Evolutionary conservation across 2,888 invertebrate genomes (phyloP), one percentile per base, ranked within the genome.

Genomic region (Caenorhabditis afra): DNA sequence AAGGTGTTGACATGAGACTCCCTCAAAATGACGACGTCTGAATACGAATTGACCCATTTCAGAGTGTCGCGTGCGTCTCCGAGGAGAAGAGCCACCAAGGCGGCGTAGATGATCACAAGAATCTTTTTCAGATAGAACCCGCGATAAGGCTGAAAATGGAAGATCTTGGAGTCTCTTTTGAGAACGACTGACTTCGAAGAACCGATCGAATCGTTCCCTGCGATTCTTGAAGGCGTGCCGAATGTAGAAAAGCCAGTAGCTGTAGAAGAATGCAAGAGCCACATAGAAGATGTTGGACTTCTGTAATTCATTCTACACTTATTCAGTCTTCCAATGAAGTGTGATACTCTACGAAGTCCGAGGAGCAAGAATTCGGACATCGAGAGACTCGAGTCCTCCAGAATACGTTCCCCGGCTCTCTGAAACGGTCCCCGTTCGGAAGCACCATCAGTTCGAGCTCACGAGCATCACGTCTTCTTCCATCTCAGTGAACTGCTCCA

Each of bases 401-500:
- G 5, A 7, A 65, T 44, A 18, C 44, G 44, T 14, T 65, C 53
- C 44, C 44, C 65, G n/a, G 65, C 53, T 52, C 5, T 52, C 65
- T 65, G 53, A 53, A 61, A 53, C n/a, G n/a, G n/a, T n/a, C n/a
- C n/a, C n/a, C n/a, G n/a, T n/a, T n/a, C n/a, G n/a, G n/a, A n/a
- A n/a, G n/a, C n/a, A n/a, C n/a, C n/a, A n/a, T n/a, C n/a, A n/a
- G n/a, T n/a, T n/a, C n/a, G n/a, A n/a, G 3, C 41, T 41, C 10
- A 65, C 65, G 7, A 12, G 10, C 12, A 53, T 4, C 18, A 65
- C 44, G 20, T 29, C 12, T n/a, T 53, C 44, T 35, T 53, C 53
- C 35, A 65, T 16, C 18, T 50, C 16, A 8, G 53, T 65, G 44
- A 65, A 53, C 11, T 65, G 37, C 35, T 65, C 65, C n/a, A 65